Evolutionary conservation across 2,797 vertebrate species (phyloP).

Genomic region (Pseudocheirus occidentalis): DNA sequence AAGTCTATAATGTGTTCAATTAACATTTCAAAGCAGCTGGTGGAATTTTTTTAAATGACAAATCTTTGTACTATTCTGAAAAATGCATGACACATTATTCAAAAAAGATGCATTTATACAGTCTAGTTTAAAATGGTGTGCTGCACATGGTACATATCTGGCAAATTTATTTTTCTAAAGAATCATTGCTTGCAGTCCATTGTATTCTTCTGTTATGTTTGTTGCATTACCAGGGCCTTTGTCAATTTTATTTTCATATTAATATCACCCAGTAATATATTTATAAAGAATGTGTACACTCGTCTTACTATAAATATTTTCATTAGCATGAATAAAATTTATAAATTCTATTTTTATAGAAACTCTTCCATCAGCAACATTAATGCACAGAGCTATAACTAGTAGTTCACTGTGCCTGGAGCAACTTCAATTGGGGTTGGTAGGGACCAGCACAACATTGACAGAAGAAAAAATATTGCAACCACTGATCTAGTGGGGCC

Average conservation of each 20-base stretch:
- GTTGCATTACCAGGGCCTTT: background rate
- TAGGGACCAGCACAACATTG: background rate
- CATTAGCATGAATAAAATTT: background rate
- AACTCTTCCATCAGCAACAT: background rate
- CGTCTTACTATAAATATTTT: background rate
- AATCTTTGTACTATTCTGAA: background rate
- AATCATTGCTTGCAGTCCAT: background rate
- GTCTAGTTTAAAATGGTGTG: background rate
- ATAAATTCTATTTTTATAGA: background rate
- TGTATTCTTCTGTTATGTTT: background rate
- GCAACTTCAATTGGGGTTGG: background rate
- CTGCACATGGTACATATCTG: background rate
- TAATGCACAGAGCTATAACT: background rate
- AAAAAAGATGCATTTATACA: background rate
- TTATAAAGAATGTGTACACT: background rate
- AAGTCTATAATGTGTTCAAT: background rate
- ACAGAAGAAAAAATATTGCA: background rate
- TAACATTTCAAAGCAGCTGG: slow-evolving; percentile 1
- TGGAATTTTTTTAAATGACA: background rate
- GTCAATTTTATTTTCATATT: background rate
- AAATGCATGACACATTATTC: background rate
- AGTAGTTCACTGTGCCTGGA: background rate
- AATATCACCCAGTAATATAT: background rate
- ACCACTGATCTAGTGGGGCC: background rate
- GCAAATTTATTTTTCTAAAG: background rate